phyloP scores from a whole-genome alignment of 2,888 invertebrate species.

The Ceraclea dissimilis region DNA sequence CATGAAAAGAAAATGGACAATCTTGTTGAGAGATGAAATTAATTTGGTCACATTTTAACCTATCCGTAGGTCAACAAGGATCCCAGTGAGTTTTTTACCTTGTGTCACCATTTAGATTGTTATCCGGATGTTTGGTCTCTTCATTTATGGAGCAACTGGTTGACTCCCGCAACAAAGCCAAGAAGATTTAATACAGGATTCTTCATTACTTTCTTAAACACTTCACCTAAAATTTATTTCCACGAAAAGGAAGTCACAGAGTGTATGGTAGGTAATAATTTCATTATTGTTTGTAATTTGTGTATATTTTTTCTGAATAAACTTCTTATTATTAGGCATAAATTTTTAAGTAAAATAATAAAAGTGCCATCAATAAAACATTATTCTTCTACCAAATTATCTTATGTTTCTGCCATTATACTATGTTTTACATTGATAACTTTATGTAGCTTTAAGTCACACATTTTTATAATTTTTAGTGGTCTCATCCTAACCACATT shows the following conservation, averaged over 20 bases:
- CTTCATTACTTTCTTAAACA: constrained; percentile 54
- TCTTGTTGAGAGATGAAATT: too few relatives aligned
- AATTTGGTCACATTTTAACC: too few relatives aligned
- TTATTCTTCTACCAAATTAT: too few relatives aligned
- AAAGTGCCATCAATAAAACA: too few relatives aligned
- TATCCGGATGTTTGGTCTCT: constrained; percentile 75
- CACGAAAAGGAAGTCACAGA: constrained; percentile 46
- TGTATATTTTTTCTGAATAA: too few relatives aligned
- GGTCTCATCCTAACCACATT: constrained; percentile 53
- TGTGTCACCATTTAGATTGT: constrained; percentile 62
- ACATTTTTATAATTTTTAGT: constrained; percentile 44
- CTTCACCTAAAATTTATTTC: constrained; percentile 42
- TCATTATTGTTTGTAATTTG: too few relatives aligned
- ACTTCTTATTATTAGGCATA: not conserved
- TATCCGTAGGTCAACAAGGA: constrained; percentile 57
- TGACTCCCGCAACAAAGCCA: constrained; percentile 52
- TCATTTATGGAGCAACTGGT: constrained; percentile 78
- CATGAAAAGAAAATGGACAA: constrained; percentile 2
- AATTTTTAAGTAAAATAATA: not conserved
- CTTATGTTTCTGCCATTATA: too few relatives aligned
- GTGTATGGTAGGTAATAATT: constrained; percentile 36
- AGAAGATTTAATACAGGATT: constrained; percentile 65
- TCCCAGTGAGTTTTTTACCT: constrained; percentile 54
- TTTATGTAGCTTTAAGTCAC: too few relatives aligned
- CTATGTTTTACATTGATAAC: too few relatives aligned